Evolutionary conservation across 2,797 vertebrate species (phyloP), one percentile per base, ranked within the genome.

Genomic region (Anableps anableps): DNA sequence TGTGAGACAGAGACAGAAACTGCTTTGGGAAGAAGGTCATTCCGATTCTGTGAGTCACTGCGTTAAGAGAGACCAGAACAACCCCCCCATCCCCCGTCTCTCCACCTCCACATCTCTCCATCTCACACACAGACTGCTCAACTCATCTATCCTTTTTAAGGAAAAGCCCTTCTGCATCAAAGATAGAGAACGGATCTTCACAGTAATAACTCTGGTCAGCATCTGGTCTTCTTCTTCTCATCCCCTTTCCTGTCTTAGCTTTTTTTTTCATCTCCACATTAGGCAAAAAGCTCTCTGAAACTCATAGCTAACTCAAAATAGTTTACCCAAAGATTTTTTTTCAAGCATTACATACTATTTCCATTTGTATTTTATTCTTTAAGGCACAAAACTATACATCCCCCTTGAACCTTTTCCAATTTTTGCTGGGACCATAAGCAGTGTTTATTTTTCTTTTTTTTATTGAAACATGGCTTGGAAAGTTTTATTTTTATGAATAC

Each of bases 1-100:
- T 75, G 51, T 51, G 74, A 23, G 75, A 64, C 72, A 80, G 53
- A 77, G 51, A 21, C 38, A 80, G 78, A 88, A 80, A 58, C 81
- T 89, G 91, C 77, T 91, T 88, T 83, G 89, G 82, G 83, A 89
- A 89, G 88, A 84, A 92, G 86, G 88, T 76, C 90, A 95, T 95
- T 95, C 94, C 92, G 90, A 31, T 80, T 91, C 78, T 74, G 83
- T 95, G 94, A 95, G 92, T 95, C 94, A 95, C 82, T 71, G 64
- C 82, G 86, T 94, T 91, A 92, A 93, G 88, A 90, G 85, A 91
- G 89, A 89, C 83, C 93, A 94, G 91, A 94, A 83, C 82, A 73
- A 82, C 88, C 62, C 62, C 3, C 21, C 66, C 53, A 5, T 13
- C 36, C 74, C 36, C 36, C 13, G 41, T 72, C 55, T 21, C 55